Evolutionary conservation across 2,888 invertebrate species (phyloP), one percentile per base, ranked within the genome.

Genomic region (Parapristionchus giblindavisi): DNA sequence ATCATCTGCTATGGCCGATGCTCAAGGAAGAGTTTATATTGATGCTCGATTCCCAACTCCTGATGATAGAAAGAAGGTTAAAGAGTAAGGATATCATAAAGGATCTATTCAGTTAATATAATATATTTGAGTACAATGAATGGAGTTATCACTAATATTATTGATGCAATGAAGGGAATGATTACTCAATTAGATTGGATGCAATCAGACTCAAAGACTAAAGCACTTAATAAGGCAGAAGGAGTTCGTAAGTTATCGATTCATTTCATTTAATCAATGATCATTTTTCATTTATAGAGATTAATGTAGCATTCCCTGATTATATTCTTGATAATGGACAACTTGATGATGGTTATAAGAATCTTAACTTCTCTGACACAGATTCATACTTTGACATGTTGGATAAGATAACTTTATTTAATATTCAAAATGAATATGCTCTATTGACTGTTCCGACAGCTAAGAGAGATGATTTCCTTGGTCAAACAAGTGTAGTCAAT

Each of bases 1-100:
- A 21, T 60, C 38, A 48, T 43, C 61, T 1, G 61, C 34, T 17
- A 78, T 84, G 80, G 79, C 79, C 43, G 83, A 80, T 51, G 81
- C 84, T 11, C 84, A 83, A 51, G 85, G 84, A 70, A 78, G 85
- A 52, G 80, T 85, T 4, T 85, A 84, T 76, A 77, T 85, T 60
- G 85, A 85, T 74, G 79, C 80, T 60, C 77, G 82, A 73, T 85
- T 83, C 75, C 83, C 84, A n/a, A 82, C 75, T 29, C 36, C 36
- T 0, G 36, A 66, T 1, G 77, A 79, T 38, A 75, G 79, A 4
- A 21, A n/a, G 14, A 68, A 60, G n/a, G 79, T 85, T 56, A 77
- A 81, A 52, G 24, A 52, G 70, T 70, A 21, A 52, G 70, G 17
- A 17, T 6, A 32, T 36, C 2, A 52, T 14, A 11, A 36, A 14